Base-by-base conservation (phyloP, 2,888 invertebrate genomes). In the Cheiracanthium punctorium region DNA sequence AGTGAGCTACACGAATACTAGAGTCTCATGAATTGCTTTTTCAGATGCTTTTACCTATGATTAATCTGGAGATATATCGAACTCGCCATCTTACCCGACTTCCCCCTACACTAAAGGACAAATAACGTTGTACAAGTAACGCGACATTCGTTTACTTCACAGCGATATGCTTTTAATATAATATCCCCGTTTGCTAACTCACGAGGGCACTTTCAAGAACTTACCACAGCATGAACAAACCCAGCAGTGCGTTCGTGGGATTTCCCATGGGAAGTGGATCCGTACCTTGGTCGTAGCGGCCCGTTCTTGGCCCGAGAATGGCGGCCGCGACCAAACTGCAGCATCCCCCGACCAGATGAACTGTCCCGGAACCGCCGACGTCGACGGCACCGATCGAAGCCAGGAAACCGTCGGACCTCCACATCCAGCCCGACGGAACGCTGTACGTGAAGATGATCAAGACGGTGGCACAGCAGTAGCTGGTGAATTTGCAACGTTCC, bases 161-260 rank as follows among this genome's bases (percentile, higher is more conserved):
- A n/a, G n/a, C n/a, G n/a, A n/a, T n/a, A n/a, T n/a, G n/a, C n/a
- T n/a, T n/a, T n/a, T n/a, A n/a, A n/a, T n/a, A n/a, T n/a, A n/a
- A n/a, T n/a, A n/a, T n/a, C n/a, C n/a, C n/a, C n/a, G n/a, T n/a
- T n/a, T n/a, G n/a, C n/a, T n/a, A n/a, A n/a, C n/a, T n/a, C n/a
- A n/a, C n/a, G n/a, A n/a, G n/a, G n/a, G n/a, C n/a, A n/a, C n/a
- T n/a, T n/a, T n/a, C n/a, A 37, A 37, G 32, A 17, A 33, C 82
- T 65, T 73, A 82, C 97, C 97, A 97, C 0, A 97, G 92, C 58
- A 97, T 97, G 91, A 97, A 97, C 5, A 97, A 94, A 0, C 97
- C 97, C 95, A 97, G 95, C 29, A 96, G 95, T 0, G 96, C 97
- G 91, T 97, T 97, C 8, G 97, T 97, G 0, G 97, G 97, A 91